Conservation (phyloP, 2,797 vertebrate species). For the Remorina albescens region DNA sequence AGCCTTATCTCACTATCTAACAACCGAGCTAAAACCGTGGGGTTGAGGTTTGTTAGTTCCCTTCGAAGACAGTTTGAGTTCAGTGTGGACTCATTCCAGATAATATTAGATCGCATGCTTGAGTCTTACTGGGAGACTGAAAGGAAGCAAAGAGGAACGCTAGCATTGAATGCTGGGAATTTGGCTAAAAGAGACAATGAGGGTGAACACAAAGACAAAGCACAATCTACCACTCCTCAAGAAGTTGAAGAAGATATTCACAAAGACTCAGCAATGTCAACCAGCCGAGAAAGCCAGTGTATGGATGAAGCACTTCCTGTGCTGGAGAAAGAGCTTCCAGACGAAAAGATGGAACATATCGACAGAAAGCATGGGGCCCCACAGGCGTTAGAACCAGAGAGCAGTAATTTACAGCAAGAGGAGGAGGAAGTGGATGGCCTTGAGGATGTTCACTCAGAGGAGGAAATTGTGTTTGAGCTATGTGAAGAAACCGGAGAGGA, state of each 20-base stretch:
- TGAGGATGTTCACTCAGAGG: conserved; percentile 57
- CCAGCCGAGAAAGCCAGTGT: conserved; percentile 5
- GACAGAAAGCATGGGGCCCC: conserved; percentile 35
- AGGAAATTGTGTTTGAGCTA: conserved; percentile 67
- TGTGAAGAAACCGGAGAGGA: conserved; percentile 59
- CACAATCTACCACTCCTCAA: conserved; percentile 10
- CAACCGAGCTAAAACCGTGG: conserved; percentile 95
- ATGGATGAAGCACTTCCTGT: conserved; percentile 34
- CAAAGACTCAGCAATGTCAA: conserved; percentile 42
- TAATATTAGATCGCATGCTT: conserved; percentile 92
- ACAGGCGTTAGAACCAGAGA: conserved; percentile 39
- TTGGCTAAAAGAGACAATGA: conserved; percentile 44
- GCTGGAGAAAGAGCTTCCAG: conserved; percentile 43
- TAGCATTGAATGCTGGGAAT: conserved; percentile 43
- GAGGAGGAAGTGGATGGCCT: conserved; percentile 44
- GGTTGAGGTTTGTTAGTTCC: conserved; percentile 93
- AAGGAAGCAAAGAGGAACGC: conserved; percentile 62
- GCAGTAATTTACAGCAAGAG: conserved; percentile 28
- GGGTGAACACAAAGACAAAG: conserved; percentile 43
- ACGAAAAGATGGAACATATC: conserved; percentile 24
- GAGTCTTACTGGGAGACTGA: conserved; percentile 87
- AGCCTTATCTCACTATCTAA: conserved; percentile 97
- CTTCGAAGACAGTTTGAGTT: conserved; percentile 97
- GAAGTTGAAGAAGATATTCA: conserved; percentile 26
- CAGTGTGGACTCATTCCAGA: conserved; percentile 98